Evolutionary conservation across 2,888 invertebrate genomes (phyloP), one percentile per base, ranked within the genome.

Genomic region (Eupithecia subfuscata): DNA sequence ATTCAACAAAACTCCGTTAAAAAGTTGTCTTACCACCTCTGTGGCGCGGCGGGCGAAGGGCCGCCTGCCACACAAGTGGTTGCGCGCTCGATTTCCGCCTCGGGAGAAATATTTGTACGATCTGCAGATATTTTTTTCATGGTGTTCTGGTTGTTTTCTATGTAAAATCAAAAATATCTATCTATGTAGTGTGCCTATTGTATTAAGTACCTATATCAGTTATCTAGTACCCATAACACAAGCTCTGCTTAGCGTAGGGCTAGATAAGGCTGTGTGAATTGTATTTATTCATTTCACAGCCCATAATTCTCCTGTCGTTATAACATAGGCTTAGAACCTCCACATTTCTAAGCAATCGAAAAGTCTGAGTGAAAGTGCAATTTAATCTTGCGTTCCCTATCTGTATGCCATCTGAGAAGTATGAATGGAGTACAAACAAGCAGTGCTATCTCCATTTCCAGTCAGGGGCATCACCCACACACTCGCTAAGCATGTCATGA

Each of bases 401-500:
- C 92, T 90, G 88, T 88, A 87, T 88, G 89, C 90, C 84, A 93
- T 92, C 92, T 90, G 88, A 81, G 90, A 89, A 81, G 80, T 69
- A 78, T 89, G 90, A 89, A 88, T 88, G 82, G 84, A 83, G 82
- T 80, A 85, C 88, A 91, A 89, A 60, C 65, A 91, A 90, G 90
- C 68, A 82, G 82, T 80, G 82, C 77, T 82, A 74, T 70, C 69
- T 43, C 76, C 56, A 84, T 87, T 85, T 87, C 86, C 85, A 85
- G 88, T 85, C 87, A 91, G 90, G 91, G 92, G 89, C 87, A 85
- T 80, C 75, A 81, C 82, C 74, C 77, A 70, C 77, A 77, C 73
- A 77, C 77, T 40, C 73, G 75, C 75, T 72, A 73, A 69, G 73
- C 80, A 77, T 79, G 79, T 80, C 82, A 81, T 81, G 79, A 79